Base-by-base conservation (phyloP, 2,888 invertebrate genomes). In the Drosophila paranaensis region DNA sequence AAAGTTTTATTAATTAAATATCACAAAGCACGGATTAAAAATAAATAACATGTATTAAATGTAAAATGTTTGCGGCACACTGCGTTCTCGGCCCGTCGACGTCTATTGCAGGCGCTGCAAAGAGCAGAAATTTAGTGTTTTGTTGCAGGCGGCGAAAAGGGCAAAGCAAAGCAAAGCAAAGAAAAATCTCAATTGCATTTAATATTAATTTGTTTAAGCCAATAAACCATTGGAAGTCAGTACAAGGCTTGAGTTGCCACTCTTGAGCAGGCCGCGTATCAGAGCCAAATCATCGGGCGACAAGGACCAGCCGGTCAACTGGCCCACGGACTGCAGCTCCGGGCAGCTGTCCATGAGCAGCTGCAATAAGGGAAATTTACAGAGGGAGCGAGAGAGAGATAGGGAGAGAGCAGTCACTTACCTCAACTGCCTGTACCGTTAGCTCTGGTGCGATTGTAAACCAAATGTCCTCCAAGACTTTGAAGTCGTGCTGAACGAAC, bases 331-430 rank as follows among this genome's bases (percentile, higher is more conserved):
- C 77, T 93, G 94, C 48, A 96, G 92, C 77, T 95, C 95, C 0
- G 95, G 95, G 81, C 95, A 95, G 77, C 94, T 93, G 60, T 95
- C 95, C 94, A 95, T 95, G 50, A 96, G 92, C 13, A 95, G 91
- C 93, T 93, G 40, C 0, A 43, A 76, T 0, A 13, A 14, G 14
- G 20, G 9, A 53, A 53, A 37, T 9, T 5, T 40, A 8, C 5
- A 10, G 1, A 2, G 14, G 25, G 20, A 13, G 3, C 13, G 5
- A n/a, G 39, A n/a, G 10, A 25, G n/a, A n/a, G 11, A 11, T 6
- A 25, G 25, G 14, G 11, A 0, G 2, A 13, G 10, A n/a, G 13
- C 16, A n/a, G 2, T 8, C 16, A 43, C 20, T 1, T 56, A 92
- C 93, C 89, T 96, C 95, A 50, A 96, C 95, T 0, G 95, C 94